A percentile compares a stretch with the other conserved stretches of the same genome.
Conservation (phyloP, 2,113 vertebrate genomes). For the Planiliza haematocheilus region DNA sequence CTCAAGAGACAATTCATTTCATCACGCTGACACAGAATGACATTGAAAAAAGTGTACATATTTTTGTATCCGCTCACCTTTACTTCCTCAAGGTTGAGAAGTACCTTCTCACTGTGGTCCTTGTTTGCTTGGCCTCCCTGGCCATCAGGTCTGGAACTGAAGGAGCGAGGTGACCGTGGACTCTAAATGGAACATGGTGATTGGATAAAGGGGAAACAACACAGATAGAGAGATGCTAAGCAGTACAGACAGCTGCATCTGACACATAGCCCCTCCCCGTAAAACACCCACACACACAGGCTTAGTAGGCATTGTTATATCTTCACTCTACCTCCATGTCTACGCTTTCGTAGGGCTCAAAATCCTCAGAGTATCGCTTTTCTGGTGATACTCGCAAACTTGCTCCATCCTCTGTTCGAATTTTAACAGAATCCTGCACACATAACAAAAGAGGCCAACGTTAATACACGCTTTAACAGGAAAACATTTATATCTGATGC, state of each 20-base stretch:
- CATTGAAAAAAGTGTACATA: not conserved
- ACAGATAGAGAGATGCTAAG: constrained; percentile 63
- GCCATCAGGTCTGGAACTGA: constrained; percentile 63
- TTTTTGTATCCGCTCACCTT: constrained; percentile 76
- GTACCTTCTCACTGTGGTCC: constrained; percentile 81
- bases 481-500: constrained; percentile 3
- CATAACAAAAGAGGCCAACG: constrained; percentile 21
- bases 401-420: constrained; percentile 88
- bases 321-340: constrained; percentile 78
- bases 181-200: constrained; percentile 57
- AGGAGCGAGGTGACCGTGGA: constrained; percentile 59
- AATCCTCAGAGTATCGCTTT: constrained; percentile 86
- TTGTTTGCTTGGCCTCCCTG: constrained; percentile 59
- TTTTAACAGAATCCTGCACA: constrained; percentile 87
- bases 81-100: constrained; percentile 85
- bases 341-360: constrained; percentile 84
- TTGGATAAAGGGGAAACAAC: constrained; percentile 36
- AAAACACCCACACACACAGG: constrained; percentile 57
- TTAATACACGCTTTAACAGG: not conserved
- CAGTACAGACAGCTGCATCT: constrained; percentile 66
- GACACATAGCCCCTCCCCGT: constrained; percentile 64
- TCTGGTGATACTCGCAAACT: constrained; percentile 85
- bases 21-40: too few relatives aligned
- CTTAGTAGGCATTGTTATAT: constrained; percentile 47
- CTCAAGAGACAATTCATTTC: too few relatives aligned